Evolutionary conservation across 2,113 vertebrate species (phyloP).

Genomic region (Phyllostomus discolor): DNA sequence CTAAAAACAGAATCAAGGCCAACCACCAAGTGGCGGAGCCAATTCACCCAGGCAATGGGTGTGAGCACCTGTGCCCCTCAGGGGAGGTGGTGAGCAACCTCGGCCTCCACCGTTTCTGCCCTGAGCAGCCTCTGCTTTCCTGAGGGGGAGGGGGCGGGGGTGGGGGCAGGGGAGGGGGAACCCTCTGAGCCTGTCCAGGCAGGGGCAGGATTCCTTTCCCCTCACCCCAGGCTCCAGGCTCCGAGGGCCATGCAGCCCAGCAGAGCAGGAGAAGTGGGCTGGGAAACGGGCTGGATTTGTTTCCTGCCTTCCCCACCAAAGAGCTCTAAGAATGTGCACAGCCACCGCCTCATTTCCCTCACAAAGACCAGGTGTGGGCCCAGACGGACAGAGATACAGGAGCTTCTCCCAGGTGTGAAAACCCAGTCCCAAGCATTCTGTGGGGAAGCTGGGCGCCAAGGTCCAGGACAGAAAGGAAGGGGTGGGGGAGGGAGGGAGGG

Average conservation of each 20-base stretch:
- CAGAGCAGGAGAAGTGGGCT: background rate
- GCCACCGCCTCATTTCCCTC: background rate
- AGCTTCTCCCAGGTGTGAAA: background rate
- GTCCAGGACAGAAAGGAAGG: background rate
- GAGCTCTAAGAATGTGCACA: background rate
- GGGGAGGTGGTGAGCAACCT: fast-evolving
- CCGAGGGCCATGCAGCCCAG: background rate
- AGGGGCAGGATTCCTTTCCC: background rate
- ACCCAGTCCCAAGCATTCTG: background rate
- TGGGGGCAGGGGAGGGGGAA: too few species aligned
- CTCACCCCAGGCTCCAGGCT: background rate
- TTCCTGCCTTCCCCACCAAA: background rate
- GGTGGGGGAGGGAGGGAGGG: too few species aligned
- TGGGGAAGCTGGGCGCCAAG: background rate
- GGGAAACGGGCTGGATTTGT: background rate
- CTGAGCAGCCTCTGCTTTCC: background rate
- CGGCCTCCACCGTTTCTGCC: too few species aligned
- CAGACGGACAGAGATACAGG: background rate
- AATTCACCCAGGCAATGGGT: background rate
- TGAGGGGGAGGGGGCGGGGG: background rate
- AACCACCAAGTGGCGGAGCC: background rate
- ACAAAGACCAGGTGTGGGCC: background rate
- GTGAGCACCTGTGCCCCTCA: background rate
- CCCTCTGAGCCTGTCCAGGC: background rate
- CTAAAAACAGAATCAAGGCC: background rate